phyloP scores from a whole-genome alignment of 2,113 vertebrate genomes.

The Progne subis region DNA sequence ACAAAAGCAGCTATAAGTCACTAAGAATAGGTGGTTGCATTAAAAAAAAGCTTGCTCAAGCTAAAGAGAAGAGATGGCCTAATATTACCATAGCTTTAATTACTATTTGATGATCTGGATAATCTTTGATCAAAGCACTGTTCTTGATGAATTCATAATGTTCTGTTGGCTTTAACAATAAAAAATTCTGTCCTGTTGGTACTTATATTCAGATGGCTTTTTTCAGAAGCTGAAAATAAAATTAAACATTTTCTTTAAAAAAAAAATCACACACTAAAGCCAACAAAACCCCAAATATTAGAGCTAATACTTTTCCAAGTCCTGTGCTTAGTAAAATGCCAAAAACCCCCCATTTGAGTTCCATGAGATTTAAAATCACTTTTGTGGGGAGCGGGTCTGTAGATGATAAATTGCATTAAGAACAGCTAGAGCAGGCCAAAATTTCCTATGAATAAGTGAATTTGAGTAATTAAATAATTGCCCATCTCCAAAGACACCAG shows the following conservation, averaged over 20 bases:
- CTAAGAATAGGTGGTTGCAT: conserved; percentile 1
- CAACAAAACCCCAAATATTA: not conserved
- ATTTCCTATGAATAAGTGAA: not conserved
- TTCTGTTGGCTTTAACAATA: not conserved
- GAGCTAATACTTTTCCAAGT: not conserved
- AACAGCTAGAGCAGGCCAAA: not conserved
- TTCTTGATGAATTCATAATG: not conserved
- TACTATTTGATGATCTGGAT: not conserved
- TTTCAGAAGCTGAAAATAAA: not conserved
- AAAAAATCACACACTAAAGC: not conserved
- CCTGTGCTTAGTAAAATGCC: not conserved
- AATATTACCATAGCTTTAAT: conserved; percentile 17
- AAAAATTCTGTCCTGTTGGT: not conserved
- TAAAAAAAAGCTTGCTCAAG: conserved; percentile 1
- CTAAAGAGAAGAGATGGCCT: not conserved
- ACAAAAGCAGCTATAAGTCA: not conserved
- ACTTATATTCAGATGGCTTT: not conserved
- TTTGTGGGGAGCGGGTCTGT: not conserved
- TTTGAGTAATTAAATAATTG: not conserved
- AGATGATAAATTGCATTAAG: not conserved
- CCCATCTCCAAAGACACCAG: not conserved
- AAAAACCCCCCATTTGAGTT: not conserved
- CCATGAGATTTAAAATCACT: not conserved
- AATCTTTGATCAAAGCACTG: not conserved
- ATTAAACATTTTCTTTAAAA: not conserved